Evolutionary conservation across 2,113 vertebrate genomes (phyloP), one percentile per base, ranked within the genome.

Genomic region (Corythoichthys intestinalis): DNA sequence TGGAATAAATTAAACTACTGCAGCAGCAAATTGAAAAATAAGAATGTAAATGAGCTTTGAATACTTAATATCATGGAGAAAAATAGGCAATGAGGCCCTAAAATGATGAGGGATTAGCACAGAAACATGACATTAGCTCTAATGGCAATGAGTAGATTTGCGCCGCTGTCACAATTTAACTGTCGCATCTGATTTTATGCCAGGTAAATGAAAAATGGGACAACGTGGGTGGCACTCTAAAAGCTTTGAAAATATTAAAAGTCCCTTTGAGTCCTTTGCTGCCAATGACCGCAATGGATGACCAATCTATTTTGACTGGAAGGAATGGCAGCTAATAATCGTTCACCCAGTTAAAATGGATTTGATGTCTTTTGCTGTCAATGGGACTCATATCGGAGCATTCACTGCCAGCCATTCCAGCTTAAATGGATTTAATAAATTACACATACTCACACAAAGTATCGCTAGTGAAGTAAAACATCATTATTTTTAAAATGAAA

Each of bases 1-100:
- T 98, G 94, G 96, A 99, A 99, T 99, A 99, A 99, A 99, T 99
- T 99, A 99, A 99, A 99, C 97, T 98, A 98, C 96, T 98, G 97
- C 97, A 94, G 96, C 97, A 98, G 97, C 96, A 99, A 99, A 99
- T 99, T 99, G 97, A 99, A 99, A 99, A 99, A 98, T 99, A 99
- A 99, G 97, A 95, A 99, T 98, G 96, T 98, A 99, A 99, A 99
- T 99, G 97, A 99, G 97, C 94, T 98, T 98, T 98, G 97, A 99
- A 99, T 98, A 96, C 97, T 98, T 99, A 98, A 99, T 99, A 98
- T 98, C 92, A 96, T 95, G 95, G 94, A 93, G 93, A 93, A 92
- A 96, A 96, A 94, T 91, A 94, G 95, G 94, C 93, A 94, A 47
- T 87, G 94, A 94, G 93, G 91, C 54, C 76, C 91, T 92, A 91